Base-by-base conservation (phyloP, 2,888 invertebrate genomes). In the Prostheceraeus crozeri region DNA sequence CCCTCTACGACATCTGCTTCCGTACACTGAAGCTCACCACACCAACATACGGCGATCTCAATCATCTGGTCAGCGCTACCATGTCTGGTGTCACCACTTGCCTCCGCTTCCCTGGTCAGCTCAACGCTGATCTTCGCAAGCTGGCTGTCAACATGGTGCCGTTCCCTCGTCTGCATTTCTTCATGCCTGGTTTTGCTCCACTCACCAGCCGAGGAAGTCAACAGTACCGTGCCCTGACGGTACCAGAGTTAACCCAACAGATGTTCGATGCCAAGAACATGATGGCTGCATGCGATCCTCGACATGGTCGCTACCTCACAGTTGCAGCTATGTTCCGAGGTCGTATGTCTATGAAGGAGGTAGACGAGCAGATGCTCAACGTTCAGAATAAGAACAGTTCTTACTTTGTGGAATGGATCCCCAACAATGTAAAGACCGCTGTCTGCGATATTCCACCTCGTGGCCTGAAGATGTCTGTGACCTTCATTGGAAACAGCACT, bases 311-410 rank as follows among this genome's bases (percentile, higher is more conserved):
- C 3, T 60, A 60, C 28, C 57, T 60, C 6, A 60, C 60, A 8
- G 60, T 60, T 6, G 60, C 60, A 19, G 58, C 36, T 10, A 48
- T 60, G 11, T 60, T 60, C 30, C 4, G 59, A 23, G 60, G 60
- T 6, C 4, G 30, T n/a, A 35, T 59, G 21, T 59, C 59, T 4
- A 59, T 59, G 59, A 59, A 59, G 35, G 72, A 59, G 23, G 57
- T 59, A 6, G 40, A 85, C 67, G 84, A 85, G 62, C 84, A 85
- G 75, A 90, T 91, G 89, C 82, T 89, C 65, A 87, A 86, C 78
- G 86, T 89, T 70, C 89, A 89, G 74, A 89, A 87, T 79, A 90
- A 89, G 79, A 89, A 89, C 81, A 83, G 85, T 70, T 81, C 82
- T 66, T 85, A 84, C 78, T 84, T 84, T 72, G 84, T 85, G 1